Percentiles rank a stretch among this genome's conserved stretches.
Conservation (phyloP, 1,140 invertebrate species). For the Hyposmocoma kahamanoa region DNA sequence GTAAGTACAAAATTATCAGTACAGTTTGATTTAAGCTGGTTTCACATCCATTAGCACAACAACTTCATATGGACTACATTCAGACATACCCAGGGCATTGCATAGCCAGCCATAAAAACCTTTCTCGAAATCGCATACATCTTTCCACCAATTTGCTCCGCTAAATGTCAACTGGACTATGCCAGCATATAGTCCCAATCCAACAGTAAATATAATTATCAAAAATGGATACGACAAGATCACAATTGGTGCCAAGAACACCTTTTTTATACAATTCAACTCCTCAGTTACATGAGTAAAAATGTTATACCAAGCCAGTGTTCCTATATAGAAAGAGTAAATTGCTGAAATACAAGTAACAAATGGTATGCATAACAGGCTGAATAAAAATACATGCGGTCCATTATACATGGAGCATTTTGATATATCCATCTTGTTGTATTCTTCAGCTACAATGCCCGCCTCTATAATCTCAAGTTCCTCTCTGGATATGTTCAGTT, state of each 20-base stretch:
- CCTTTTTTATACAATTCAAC: slow-evolving; percentile 75
- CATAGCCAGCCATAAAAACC: slow-evolving; percentile 88
- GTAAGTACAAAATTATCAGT: too few species aligned
- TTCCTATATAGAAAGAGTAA: slow-evolving; percentile 85
- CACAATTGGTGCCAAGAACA: slow-evolving; percentile 79
- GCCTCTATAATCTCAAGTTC: slow-evolving; percentile 81
- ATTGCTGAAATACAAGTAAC: slow-evolving; percentile 77
- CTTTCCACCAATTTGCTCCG: slow-evolving; percentile 79
- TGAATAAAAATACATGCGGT: slow-evolving; percentile 79
- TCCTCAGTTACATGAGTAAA: slow-evolving; percentile 82
- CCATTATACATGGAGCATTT: slow-evolving; percentile 77
- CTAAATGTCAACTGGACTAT: slow-evolving; percentile 81
- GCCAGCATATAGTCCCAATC: slow-evolving; percentile 80
- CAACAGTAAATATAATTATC: slow-evolving; percentile 78
- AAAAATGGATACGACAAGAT: slow-evolving; percentile 83
- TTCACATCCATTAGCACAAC: slow-evolving; percentile 71
- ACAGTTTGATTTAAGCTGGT: slow-evolving; percentile 26
- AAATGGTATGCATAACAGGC: slow-evolving; percentile 79
- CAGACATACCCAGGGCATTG: slow-evolving; percentile 77
- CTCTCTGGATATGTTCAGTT: slow-evolving; percentile 81
- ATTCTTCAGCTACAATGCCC: slow-evolving; percentile 75
- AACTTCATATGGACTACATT: slow-evolving; percentile 82
- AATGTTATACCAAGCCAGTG: slow-evolving; percentile 85
- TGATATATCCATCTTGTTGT: slow-evolving; percentile 74
- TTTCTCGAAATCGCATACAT: slow-evolving; percentile 84